Base-by-base conservation (phyloP, 2,797 vertebrate genomes). In the Spea hammondii region DNA sequence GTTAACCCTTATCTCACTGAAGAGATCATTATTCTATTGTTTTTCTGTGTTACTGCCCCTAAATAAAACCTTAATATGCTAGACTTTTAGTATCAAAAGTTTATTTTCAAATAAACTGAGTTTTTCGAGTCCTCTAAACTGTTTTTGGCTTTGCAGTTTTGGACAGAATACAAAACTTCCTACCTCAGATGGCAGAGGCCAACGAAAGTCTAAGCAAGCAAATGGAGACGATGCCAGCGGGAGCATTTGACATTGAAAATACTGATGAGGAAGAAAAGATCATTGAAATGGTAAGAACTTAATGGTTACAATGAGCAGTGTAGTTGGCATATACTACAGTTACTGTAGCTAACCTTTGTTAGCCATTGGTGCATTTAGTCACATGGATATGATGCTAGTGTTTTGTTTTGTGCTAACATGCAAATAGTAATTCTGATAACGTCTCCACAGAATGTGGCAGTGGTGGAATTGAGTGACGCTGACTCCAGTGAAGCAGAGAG, bases 141-240 rank as follows among this genome's bases (percentile, higher is more conserved):
- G 4, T 72, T 67, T 12, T 78, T 79, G 64, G 74, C 17, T n/a
- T 44, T 4, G 49, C 79, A 97, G 97, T 98, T 68, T 83, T 98
- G 80, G 94, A 95, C 67, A 89, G 90, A 83, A 89, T 99, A 13
- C 95, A 96, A 89, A 91, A 76, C 84, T 99, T 99, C 85, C 87
- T 98, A 67, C 97, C 96, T 8, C 94, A 94, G 85, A 94, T 98
- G 88, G 96, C 95, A 0, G 89, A 91, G 64, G 97, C 97, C 76
- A 99, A 98, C n/a, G 90, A 95, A 77, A 92, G 93, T 65, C 89
- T 99, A 65, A 91, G 79, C 83, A 90, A 85, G 85, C 93, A 96
- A 86, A 96, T 97, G 85, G 88, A 92, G 10, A 85, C 85, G 2
- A 87, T 87, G 44, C 92, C 95, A 3, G 85, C 87, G 50, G 92